A percentile compares a stretch with the other conserved stretches of the same genome.
Conservation (phyloP, 1,140 invertebrate species). For the Ladona fulva region DNA sequence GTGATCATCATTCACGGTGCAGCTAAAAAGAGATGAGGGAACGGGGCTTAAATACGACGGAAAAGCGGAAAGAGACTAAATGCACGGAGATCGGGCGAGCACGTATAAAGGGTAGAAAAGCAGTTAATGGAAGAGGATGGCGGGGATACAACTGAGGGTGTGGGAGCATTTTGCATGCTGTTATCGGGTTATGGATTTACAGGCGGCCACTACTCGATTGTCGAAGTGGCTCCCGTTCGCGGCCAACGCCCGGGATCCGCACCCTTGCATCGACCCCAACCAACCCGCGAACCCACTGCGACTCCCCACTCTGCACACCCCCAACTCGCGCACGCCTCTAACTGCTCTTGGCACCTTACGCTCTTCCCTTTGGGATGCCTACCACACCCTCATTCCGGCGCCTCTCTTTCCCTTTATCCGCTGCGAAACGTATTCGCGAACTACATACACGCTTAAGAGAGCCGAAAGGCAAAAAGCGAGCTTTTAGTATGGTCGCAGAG, state of each 20-base stretch:
- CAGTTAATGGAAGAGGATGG: background rate
- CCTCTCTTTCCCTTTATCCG: background rate
- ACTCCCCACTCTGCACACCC: background rate
- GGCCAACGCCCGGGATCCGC: background rate
- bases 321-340: background rate
- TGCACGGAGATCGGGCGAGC: background rate
- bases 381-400: background rate
- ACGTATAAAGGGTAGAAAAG: background rate
- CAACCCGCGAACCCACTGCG: background rate
- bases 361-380: too few species aligned
- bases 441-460: too few species aligned
- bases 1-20: too few species aligned
- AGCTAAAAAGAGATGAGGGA: too few species aligned
- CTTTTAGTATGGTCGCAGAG: too few species aligned
- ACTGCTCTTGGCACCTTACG: background rate
- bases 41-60: too few species aligned
- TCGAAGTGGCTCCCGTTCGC: background rate
- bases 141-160: background rate
- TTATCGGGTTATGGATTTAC: conserved; percentile 3
- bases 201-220: background rate
- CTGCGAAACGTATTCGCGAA: too few species aligned
- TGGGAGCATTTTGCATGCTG: background rate
- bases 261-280: background rate
- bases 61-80: background rate
- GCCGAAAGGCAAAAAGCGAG: too few species aligned